A percentile compares a stretch with the other conserved stretches of the same genome.
phyloP scores from a whole-genome alignment of 2,888 invertebrate genomes.

The Aphodius granarius region DNA sequence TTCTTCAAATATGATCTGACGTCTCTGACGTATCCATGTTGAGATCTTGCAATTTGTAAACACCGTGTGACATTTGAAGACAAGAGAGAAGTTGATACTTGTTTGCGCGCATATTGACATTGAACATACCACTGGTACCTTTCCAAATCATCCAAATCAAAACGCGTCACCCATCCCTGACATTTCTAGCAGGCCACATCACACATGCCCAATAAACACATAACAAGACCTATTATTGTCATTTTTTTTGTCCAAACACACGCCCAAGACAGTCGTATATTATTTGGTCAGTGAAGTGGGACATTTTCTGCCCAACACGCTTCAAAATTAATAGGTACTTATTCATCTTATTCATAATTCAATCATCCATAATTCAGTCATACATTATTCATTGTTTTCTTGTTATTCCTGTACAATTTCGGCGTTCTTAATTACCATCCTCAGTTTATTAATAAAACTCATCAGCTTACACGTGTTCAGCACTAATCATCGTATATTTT shows the following conservation, averaged over 20 bases:
- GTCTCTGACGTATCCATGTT: too few species aligned
- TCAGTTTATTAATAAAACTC: constrained; percentile 7
- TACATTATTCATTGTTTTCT: too few species aligned
- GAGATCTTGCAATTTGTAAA: too few species aligned
- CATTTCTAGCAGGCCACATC: neutral
- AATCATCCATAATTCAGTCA: neutral
- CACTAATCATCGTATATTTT: neutral
- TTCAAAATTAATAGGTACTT: neutral
- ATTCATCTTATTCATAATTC: neutral
- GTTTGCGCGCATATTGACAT: neutral
- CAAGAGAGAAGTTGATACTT: neutral
- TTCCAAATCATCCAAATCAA: neutral
- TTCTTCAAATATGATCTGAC: too few species aligned
- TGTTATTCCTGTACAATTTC: neutral
- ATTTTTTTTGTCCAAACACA: neutral
- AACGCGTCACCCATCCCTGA: neutral
- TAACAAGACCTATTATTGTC: neutral
- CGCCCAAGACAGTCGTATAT: neutral
- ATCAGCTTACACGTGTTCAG: neutral
- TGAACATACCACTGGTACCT: neutral
- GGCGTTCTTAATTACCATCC: constrained; percentile 2
- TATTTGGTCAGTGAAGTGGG: neutral
- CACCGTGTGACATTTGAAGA: too few species aligned
- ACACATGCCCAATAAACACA: neutral
- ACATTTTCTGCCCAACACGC: neutral